A percentile compares a stretch with the other conserved stretches of the same genome.
Conservation (phyloP, 1,140 invertebrate genomes). For the Cyphomyrmex costatus region DNA sequence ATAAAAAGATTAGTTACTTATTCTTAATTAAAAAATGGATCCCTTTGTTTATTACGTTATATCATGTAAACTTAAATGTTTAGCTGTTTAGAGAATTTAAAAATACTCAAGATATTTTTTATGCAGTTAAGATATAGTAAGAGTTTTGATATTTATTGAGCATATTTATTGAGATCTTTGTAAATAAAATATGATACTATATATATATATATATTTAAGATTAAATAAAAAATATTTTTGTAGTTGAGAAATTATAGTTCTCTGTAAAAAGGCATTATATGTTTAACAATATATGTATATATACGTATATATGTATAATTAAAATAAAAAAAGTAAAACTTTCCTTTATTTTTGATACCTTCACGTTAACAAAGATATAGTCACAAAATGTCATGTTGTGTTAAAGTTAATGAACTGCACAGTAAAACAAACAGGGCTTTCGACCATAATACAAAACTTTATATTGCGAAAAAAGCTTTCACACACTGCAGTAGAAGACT, state of each 20-base stretch:
- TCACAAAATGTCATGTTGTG: neutral
- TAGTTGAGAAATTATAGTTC: neutral
- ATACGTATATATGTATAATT: too few relatives aligned
- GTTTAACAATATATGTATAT: neutral
- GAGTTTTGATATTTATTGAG: too few relatives aligned
- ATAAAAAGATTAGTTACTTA: neutral
- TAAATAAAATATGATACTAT: neutral
- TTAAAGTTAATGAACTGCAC: neutral
- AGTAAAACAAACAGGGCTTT: neutral
- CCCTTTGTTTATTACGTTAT: too few relatives aligned
- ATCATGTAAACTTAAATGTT: neutral
- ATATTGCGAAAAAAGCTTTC: neutral
- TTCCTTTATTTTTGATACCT: neutral
- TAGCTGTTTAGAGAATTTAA: neutral
- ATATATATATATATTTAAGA: neutral
- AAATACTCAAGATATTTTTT: too few relatives aligned
- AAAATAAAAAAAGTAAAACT: neutral
- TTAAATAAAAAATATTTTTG: neutral
- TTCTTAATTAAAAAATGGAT: neutral
- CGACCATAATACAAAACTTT: neutral
- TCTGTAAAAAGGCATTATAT: neutral
- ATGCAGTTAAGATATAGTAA: too few relatives aligned
- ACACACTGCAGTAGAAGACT: neutral
- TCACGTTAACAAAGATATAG: neutral
- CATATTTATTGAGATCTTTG: neutral